A percentile compares a stretch with the other conserved stretches of the same genome.
These are phyloP conservation scores for Pelagia noctiluca DNA, from an alignment of 30 jellyfish, hydroid and myxozoan genomes.

Conservation along the genomic window DNA sequence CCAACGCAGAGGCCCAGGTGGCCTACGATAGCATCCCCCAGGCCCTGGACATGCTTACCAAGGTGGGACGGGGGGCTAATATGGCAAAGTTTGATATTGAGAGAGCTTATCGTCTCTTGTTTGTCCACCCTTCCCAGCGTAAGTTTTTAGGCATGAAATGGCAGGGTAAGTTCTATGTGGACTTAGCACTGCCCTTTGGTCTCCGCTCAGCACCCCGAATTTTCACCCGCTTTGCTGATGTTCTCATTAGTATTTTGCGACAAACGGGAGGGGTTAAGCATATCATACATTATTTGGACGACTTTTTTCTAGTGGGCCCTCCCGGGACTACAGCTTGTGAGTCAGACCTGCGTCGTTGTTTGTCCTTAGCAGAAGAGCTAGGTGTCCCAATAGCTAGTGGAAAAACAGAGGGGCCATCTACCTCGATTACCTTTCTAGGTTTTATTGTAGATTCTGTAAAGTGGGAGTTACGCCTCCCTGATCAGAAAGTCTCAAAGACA, in stretches of 20 bases:
- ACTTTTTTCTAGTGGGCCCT: not conserved
- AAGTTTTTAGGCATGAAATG: no score
- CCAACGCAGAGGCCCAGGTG: conserved; percentile 43
- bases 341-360: not conserved
- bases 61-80: not conserved
- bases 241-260: no score
- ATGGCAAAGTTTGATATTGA: not conserved
- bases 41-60: not conserved
- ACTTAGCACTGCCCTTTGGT: no score
- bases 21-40: not conserved
- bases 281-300: conserved; percentile 14
- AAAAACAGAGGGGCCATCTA: conserved; percentile 63
- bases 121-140: no score
- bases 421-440: conserved; percentile 13
- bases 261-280: conserved; percentile 3
- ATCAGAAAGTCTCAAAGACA: not conserved
- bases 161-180: no score
- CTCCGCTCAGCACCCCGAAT: no score
- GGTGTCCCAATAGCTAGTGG: conserved; percentile 6
- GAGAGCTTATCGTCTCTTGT: no score
- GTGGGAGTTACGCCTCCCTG: conserved; percentile 3
- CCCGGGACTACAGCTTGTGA: not conserved
- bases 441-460: not conserved
- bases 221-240: no score
- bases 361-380: not conserved